phyloP scores from a whole-genome alignment of 1,140 invertebrate genomes.

The Drosophila sulfurigaster region DNA sequence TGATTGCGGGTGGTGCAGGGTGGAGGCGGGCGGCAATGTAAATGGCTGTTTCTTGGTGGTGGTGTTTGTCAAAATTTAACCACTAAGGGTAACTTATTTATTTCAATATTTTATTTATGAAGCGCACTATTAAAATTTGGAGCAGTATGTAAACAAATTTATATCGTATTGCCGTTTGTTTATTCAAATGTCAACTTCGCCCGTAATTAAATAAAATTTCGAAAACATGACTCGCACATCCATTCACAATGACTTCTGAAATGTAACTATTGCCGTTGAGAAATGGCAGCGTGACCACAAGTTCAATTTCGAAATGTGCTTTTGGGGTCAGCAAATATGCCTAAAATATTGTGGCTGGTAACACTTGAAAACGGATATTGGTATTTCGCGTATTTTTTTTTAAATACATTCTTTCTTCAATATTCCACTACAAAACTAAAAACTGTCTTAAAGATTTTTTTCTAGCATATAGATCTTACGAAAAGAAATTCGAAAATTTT shows the following conservation, averaged over 20 bases:
- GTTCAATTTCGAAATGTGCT: neutral
- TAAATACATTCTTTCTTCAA: neutral
- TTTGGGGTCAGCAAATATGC: neutral
- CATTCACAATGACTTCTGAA: conserved; percentile 12
- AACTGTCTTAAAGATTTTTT: too few species aligned
- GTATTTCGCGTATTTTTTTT: neutral
- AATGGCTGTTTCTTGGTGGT: conserved; percentile 21
- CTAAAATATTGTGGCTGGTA: neutral
- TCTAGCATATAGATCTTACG: too few species aligned
- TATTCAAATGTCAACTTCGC: conserved; percentile 39
- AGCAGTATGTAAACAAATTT: neutral
- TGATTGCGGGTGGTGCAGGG: neutral
- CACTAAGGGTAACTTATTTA: conserved; percentile 34
- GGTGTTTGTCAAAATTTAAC: conserved; percentile 70
- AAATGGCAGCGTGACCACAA: conserved; percentile 1
- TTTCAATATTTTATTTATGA: neutral
- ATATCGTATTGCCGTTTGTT: conserved; percentile 29
- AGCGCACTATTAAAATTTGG: conserved; percentile 37
- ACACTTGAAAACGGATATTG: neutral
- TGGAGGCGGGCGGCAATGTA: conserved; percentile 12
- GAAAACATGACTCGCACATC: neutral
- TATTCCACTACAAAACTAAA: neutral
- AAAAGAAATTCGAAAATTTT: too few species aligned
- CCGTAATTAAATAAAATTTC: conserved; percentile 15
- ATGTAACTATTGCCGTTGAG: conserved; percentile 40